A percentile compares a stretch with the other conserved stretches of the same genome.
Conservation (phyloP, 2,888 invertebrate genomes). For the Ennomos fuscantarius region DNA sequence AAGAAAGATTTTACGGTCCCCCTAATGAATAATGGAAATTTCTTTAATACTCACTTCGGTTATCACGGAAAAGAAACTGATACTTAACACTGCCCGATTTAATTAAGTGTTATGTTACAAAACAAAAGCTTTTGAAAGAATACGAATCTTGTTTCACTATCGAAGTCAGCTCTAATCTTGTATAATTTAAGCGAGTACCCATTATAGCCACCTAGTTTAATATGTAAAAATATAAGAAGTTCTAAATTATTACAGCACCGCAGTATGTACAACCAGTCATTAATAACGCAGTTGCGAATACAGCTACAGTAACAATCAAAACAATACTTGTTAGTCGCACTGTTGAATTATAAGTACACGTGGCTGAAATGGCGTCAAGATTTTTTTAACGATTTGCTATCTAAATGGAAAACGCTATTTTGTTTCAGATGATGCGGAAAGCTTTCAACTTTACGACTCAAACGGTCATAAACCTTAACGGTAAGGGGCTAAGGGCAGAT, state of each 20-base stretch:
- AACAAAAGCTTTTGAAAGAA: background rate
- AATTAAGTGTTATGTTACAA: slow-evolving; percentile 1
- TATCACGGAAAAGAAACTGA: slow-evolving; percentile 20
- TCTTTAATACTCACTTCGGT: slow-evolving; percentile 23
- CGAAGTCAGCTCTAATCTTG: no score
- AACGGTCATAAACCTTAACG: slow-evolving; percentile 31
- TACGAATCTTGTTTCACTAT: background rate
- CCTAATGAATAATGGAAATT: slow-evolving; percentile 42
- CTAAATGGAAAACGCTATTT: background rate
- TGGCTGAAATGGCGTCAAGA: no score
- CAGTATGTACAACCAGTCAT: no score
- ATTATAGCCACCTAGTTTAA: no score
- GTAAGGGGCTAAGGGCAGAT: slow-evolving; percentile 36
- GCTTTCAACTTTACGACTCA: slow-evolving; percentile 31
- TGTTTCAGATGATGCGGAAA: slow-evolving; percentile 24
- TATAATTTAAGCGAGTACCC: no score
- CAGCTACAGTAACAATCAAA: no score
- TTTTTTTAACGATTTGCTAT: no score
- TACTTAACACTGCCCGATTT: slow-evolving; percentile 3
- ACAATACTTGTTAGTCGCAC: no score
- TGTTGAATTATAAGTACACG: no score
- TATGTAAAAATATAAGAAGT: no score
- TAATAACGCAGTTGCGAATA: no score
- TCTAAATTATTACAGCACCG: no score
- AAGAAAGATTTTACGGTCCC: slow-evolving; percentile 33